A percentile compares a stretch with the other conserved stretches of the same genome.
These are phyloP conservation scores for Progne subis DNA, from an alignment of 2,113 vertebrate genomes.

Conservation along the genomic window DNA sequence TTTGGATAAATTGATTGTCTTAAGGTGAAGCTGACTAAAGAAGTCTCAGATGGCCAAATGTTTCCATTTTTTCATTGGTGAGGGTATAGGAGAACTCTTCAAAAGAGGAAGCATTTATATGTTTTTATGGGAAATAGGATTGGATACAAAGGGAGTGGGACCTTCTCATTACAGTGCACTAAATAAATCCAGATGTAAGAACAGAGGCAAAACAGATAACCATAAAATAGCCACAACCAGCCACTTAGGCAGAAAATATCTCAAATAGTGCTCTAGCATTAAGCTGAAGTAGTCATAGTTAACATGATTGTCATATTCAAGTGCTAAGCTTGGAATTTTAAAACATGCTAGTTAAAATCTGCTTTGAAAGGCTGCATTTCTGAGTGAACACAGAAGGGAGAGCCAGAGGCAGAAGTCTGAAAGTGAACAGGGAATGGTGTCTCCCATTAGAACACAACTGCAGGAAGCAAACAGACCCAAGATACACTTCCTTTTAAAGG, in stretches of 20 bases:
- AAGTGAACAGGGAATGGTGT: background rate
- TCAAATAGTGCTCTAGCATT: background rate
- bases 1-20: background rate
- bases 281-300: background rate
- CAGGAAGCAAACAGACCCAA: background rate
- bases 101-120: background rate
- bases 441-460: background rate
- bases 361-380: background rate
- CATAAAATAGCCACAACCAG: background rate
- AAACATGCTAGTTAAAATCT: background rate
- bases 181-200: background rate
- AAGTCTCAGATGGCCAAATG: background rate
- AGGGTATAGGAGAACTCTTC: background rate
- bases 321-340: background rate
- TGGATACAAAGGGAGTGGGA: background rate
- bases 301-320: background rate
- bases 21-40: background rate
- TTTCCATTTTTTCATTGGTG: background rate
- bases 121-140: background rate
- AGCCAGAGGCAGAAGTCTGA: background rate
- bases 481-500: background rate
- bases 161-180: accelerated
- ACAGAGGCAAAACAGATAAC: background rate
- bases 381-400: background rate
- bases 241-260: background rate